Conservation (phyloP, 2,113 vertebrate species). For the Myotis yumanensis region DNA sequence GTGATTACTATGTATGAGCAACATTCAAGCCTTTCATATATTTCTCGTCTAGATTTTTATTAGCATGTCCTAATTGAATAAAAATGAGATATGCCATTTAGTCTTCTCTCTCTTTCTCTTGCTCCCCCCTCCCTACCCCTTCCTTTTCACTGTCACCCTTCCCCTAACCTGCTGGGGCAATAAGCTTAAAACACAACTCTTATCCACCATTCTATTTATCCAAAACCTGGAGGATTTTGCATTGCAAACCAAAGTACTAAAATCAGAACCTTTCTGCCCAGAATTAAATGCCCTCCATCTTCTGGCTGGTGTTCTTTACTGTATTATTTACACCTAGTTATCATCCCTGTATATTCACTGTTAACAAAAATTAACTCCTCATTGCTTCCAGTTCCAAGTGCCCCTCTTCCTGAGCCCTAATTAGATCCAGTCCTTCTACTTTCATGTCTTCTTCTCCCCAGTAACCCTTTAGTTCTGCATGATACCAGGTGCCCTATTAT, state of each 20-base stretch:
- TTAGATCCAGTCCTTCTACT: not conserved
- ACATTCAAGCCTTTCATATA: not conserved
- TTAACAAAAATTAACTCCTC: not conserved
- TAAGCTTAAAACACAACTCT: not conserved
- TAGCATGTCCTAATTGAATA: not conserved
- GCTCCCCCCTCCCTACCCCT: fast-evolving
- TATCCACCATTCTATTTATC: not conserved
- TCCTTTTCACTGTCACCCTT: not conserved
- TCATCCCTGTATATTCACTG: not conserved
- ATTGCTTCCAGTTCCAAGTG: not conserved
- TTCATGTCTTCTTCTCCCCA: not conserved
- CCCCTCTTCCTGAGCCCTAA: not conserved
- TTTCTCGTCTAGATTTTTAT: not conserved
- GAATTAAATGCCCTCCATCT: not conserved
- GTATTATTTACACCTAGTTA: not conserved
- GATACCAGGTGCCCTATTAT: not conserved
- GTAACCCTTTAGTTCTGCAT: not conserved
- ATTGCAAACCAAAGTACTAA: not conserved
- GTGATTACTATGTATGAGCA: not conserved
- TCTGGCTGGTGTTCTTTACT: not conserved
- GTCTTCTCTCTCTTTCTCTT: not conserved
- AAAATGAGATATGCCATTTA: not conserved
- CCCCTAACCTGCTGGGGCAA: not conserved
- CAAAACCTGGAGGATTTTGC: not conserved
- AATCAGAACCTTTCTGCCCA: not conserved